Percentiles rank a stretch among this genome's conserved stretches.
Evolutionary conservation across 1,140 invertebrate genomes (phyloP).

Genomic region (Trinorchestia longiramus): DNA sequence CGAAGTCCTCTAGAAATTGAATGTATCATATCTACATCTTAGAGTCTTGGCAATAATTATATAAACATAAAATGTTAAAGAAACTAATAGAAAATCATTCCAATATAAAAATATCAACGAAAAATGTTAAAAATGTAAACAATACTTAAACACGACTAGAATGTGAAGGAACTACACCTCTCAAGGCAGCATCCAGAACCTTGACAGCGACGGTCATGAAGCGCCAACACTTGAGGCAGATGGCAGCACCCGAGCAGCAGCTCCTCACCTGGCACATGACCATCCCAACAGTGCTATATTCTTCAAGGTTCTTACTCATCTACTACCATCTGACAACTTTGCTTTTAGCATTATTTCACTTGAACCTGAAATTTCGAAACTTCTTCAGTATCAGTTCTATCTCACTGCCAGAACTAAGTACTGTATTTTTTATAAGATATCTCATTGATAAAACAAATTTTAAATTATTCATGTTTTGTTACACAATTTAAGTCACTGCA

Average conservation of each 20-base stretch:
- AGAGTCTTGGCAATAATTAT: background rate
- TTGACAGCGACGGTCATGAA: constrained; percentile 94
- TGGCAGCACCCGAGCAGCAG: constrained; percentile 73
- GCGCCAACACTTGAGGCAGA: constrained; percentile 92
- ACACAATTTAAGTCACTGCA: no score
- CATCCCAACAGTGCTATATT: background rate
- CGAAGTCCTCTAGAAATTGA: constrained; percentile 86
- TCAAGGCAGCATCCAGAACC: constrained; percentile 86
- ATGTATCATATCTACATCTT: background rate
- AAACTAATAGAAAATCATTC: background rate
- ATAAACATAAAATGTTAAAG: no score
- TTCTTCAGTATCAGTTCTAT: background rate
- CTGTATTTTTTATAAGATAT: no score
- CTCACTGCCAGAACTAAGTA: no score
- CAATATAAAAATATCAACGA: no score
- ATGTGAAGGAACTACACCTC: constrained; percentile 73
- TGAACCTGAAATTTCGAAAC: background rate
- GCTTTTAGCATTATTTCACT: background rate
- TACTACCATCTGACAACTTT: background rate
- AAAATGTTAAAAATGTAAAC: background rate
- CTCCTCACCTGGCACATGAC: constrained; percentile 77
- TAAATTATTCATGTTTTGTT: no score
- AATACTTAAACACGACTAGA: background rate
- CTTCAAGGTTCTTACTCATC: background rate
- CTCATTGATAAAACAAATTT: no score